Evolutionary conservation across 2,113 vertebrate species (phyloP).

Genomic region (Psilopsiagon aurifrons): DNA sequence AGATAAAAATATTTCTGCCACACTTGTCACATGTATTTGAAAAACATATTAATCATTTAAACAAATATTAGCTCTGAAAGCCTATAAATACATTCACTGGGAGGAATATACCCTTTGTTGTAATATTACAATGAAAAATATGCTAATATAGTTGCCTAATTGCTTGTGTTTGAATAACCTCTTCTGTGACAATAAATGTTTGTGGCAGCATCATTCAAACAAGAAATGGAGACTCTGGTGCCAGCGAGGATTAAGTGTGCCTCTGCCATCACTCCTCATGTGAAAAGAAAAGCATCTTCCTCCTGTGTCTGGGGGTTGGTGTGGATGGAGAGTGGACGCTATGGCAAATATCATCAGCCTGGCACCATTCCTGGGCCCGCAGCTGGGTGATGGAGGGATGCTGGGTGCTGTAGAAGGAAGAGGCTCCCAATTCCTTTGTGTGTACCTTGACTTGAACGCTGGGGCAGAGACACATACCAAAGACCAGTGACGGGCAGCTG

Average conservation of each 20-base stretch:
- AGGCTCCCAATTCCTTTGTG: fast-evolving
- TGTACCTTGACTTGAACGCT: fast-evolving
- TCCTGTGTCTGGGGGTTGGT: not conserved
- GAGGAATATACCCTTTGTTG: constrained; percentile 70
- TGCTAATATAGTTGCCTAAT: constrained; percentile 75
- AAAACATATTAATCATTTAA: constrained; percentile 82
- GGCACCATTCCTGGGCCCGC: not conserved
- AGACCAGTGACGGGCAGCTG: fast-evolving
- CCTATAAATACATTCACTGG: constrained; percentile 72
- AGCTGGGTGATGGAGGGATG: fast-evolving
- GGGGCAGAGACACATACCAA: not conserved
- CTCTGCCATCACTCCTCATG: constrained; percentile 10
- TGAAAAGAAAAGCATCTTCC: not conserved
- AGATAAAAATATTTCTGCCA: constrained; percentile 73
- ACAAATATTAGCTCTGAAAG: constrained; percentile 78
- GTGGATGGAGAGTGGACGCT: not conserved
- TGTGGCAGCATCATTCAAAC: constrained; percentile 71
- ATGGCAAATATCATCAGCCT: not conserved
- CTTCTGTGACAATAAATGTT: constrained; percentile 70
- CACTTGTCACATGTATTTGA: constrained; percentile 75
- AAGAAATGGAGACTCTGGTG: constrained; percentile 45
- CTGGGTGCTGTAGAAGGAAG: not conserved
- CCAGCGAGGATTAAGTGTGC: constrained; percentile 23
- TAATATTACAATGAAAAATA: constrained; percentile 76
- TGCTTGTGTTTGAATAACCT: constrained; percentile 77